phyloP scores from a whole-genome alignment of 2,888 invertebrate species.

The Cotesia congregata region DNA sequence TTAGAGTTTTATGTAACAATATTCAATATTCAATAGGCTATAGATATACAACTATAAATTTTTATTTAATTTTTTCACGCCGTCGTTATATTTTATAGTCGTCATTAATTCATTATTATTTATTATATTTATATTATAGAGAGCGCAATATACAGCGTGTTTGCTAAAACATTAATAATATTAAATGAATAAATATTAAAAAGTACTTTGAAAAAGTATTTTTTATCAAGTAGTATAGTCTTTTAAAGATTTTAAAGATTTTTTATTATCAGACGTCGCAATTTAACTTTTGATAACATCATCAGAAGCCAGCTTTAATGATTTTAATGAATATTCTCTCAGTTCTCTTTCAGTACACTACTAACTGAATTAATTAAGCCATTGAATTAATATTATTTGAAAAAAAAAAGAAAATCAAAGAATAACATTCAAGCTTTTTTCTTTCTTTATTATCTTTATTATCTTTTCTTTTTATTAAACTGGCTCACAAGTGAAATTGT shows the following conservation, averaged over 20 bases:
- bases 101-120: not conserved
- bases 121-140: not conserved
- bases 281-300: not conserved
- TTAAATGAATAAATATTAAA: too few relatives aligned
- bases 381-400: conserved; percentile 4
- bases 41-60: conserved; percentile 8
- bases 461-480: not conserved
- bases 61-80: conserved; percentile 1
- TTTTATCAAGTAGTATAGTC: too few relatives aligned
- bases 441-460: not conserved
- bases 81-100: not conserved
- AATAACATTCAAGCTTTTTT: not conserved
- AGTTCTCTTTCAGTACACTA: not conserved
- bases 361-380: not conserved
- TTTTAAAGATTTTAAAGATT: not conserved
- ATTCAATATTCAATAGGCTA: conserved; percentile 16
- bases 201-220: not conserved
- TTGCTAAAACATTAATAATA: conserved; percentile 4
- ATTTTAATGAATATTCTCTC: not conserved
- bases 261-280: not conserved
- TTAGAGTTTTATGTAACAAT: conserved; percentile 20
- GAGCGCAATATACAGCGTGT: conserved; percentile 9
- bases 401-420: conserved; percentile 5
- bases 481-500: conserved; percentile 7
- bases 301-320: not conserved